These are phyloP conservation scores for Strix uralensis DNA, from an alignment of 2,113 vertebrate genomes.

Conservation along the genomic window DNA sequence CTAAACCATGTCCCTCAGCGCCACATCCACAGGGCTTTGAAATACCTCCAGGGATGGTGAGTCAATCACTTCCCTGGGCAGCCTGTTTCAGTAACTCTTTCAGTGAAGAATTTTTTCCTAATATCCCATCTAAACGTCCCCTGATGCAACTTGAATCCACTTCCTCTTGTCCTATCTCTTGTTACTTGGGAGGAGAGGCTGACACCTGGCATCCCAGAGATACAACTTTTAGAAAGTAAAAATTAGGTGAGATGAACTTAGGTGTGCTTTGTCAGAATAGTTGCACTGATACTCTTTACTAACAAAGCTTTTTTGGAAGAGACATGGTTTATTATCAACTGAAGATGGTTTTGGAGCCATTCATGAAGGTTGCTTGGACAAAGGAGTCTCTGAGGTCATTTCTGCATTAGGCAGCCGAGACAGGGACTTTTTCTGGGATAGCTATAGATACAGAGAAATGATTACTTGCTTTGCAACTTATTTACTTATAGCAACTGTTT, in stretches of 20 bases:
- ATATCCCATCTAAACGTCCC: background rate
- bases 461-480: too few species aligned
- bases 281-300: background rate
- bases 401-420: background rate
- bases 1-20: background rate
- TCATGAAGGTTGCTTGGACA: background rate
- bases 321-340: background rate
- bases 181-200: background rate
- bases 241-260: background rate
- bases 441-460: too few species aligned
- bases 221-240: background rate
- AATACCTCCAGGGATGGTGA: background rate
- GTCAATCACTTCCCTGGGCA: background rate
- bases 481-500: too few species aligned
- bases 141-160: background rate
- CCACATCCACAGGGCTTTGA: background rate
- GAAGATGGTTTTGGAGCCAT: background rate
- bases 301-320: background rate
- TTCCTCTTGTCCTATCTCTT: background rate
- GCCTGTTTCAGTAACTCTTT: background rate
- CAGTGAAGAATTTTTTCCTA: background rate
- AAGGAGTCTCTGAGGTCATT: background rate
- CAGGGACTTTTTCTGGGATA: background rate
- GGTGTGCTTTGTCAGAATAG: background rate
- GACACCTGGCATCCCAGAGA: background rate